Percentiles rank a stretch among this genome's conserved stretches.
These are phyloP conservation scores for Trachelus stipa DNA, from an alignment of 2,888 invertebrate species.

Conservation along the genomic window DNA sequence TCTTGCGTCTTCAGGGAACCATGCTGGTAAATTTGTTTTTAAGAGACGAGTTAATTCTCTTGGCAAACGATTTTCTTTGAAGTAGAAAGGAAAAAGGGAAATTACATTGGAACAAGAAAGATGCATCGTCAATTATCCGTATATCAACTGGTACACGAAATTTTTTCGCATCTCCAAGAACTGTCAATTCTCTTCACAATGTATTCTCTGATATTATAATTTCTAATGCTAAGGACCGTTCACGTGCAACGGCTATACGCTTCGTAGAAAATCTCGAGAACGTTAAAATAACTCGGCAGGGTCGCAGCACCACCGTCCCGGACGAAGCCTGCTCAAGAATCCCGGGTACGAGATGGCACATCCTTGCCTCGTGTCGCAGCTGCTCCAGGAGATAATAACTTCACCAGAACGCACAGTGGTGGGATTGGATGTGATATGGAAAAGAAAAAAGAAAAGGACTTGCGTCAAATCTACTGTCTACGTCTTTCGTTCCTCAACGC, in stretches of 20 bases:
- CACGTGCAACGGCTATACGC: not conserved
- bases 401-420: too few relatives aligned
- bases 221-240: not conserved
- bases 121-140: not conserved
- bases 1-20: not conserved
- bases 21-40: not conserved
- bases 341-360: constrained; percentile 29
- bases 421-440: not conserved
- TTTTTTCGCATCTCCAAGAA: not conserved
- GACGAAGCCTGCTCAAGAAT: constrained; percentile 24
- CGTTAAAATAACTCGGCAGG: constrained; percentile 24
- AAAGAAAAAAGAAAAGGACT: not conserved
- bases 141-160: not conserved
- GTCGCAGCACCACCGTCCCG: constrained; percentile 18
- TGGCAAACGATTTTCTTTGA: not conserved
- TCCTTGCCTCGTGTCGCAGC: not conserved
- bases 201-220: not conserved
- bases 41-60: not conserved
- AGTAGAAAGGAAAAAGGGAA: not conserved
- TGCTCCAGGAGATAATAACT: not conserved
- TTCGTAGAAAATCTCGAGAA: not conserved
- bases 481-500: not conserved
- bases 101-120: not conserved
- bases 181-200: not conserved
- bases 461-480: not conserved